Percentiles rank a stretch among this genome's conserved stretches.
Evolutionary conservation across 2,888 invertebrate genomes (phyloP).

Genomic region (Agriotes lineatus): DNA sequence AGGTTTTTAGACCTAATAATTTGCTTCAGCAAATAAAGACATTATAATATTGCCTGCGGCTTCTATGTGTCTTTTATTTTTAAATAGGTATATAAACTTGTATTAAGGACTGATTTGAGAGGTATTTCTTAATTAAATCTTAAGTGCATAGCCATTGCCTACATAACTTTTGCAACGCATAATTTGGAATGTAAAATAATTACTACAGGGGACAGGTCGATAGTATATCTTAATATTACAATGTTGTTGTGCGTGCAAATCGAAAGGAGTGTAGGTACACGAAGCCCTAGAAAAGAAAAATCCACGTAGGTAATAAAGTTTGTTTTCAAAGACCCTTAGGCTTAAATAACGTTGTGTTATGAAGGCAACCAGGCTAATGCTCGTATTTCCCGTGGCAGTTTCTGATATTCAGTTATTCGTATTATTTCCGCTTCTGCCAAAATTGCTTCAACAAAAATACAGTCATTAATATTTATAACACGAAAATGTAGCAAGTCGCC

Average conservation of each 20-base stretch:
- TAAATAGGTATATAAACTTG: no score
- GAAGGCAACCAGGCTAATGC: slow-evolving; percentile 23
- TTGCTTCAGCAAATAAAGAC: slow-evolving; percentile 8
- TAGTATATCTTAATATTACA: slow-evolving; percentile 25
- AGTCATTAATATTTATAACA: slow-evolving; percentile 29
- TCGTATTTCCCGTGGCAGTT: slow-evolving; percentile 29
- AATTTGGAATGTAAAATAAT: not conserved
- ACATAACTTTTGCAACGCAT: no score
- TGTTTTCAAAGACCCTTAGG: slow-evolving; percentile 26
- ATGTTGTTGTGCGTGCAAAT: slow-evolving; percentile 23
- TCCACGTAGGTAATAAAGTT: slow-evolving; percentile 32
- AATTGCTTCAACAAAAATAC: slow-evolving; percentile 30
- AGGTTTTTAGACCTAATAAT: not conserved
- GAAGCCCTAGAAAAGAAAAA: slow-evolving; percentile 25
- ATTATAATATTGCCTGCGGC: slow-evolving; percentile 7
- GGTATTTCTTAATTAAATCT: no score
- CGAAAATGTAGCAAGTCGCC: slow-evolving; percentile 20
- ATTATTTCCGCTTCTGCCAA: slow-evolving; percentile 30
- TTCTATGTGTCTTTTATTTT: no score
- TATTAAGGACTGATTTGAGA: no score
- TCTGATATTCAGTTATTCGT: slow-evolving; percentile 31
- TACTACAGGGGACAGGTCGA: not conserved
- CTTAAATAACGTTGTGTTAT: slow-evolving; percentile 26
- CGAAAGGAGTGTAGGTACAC: slow-evolving; percentile 21
- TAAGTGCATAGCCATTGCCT: no score